Evolutionary conservation across 1,140 invertebrate species (phyloP), one percentile per base, ranked within the genome.

Genomic region (Mizuhopecten yessoensis): DNA sequence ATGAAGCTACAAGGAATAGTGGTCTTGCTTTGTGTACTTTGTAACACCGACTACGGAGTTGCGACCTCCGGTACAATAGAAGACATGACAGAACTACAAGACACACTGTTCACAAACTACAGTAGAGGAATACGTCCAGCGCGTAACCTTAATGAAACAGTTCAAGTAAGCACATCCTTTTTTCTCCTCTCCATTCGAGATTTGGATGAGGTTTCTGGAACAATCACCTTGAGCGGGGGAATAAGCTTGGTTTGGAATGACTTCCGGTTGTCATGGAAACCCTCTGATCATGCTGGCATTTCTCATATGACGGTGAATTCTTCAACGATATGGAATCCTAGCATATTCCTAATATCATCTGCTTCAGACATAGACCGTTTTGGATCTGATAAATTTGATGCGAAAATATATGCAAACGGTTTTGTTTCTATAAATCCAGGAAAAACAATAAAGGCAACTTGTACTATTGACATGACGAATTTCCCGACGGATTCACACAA

Each of bases 401-500:
- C n/a, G 3, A 75, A 49, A 33, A 86, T 91, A 36, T 11, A 34
- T 0, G 1, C 29, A 33, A 29, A 2, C 39, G 90, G 90, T 20
- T 5, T 33, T 39, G 34, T 91, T 23, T 2, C 17, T 10, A 17
- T 39, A n/a, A 29, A 15, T 33, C 42, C 87, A 17, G 49, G 49
- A 17, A 45, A 33, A 7, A 2, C 86, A 15, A 36, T 88, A 17
- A 39, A 88, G 39, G 86, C 34, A 20, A 33, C 33, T 17, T 91
- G 90, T 86, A 11, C 20, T 10, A 34, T 91, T 5, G 34, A 91
- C 34, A 91, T 91, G 34, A 88, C 42, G 20, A 86, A 91, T 13
- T 91, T 91, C 86, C 90, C 90, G 3, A 88, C 88, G 42, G 90
- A 91, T 15, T 29, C 23, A 23, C 90, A 91, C 34, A 39, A 20